These are phyloP conservation scores for Dreissena rostriformis DNA, from an alignment of 1,140 invertebrate genomes.

Conservation along the genomic window DNA sequence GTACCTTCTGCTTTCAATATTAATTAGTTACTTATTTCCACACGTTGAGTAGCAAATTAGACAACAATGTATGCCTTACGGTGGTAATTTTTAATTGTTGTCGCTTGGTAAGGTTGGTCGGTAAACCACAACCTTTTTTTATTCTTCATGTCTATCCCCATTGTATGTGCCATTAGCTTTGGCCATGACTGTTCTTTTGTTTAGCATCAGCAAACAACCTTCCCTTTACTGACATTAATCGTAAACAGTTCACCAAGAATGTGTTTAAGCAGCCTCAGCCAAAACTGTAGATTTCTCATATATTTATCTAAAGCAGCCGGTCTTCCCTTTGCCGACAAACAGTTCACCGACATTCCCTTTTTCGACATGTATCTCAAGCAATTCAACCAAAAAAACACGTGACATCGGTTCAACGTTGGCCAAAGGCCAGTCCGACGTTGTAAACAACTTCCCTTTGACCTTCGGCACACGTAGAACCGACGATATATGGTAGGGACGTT, in stretches of 20 bases:
- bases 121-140: background rate
- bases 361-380: background rate
- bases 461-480: no score
- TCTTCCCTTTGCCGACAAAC: background rate
- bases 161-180: no score
- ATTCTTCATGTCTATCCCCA: background rate
- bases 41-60: background rate
- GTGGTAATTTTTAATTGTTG: background rate
- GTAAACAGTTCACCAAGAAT: background rate
- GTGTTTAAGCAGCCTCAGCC: no score
- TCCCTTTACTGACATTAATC: background rate
- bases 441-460: background rate
- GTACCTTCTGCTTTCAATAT: background rate
- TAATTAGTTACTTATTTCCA: background rate
- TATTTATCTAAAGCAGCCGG: no score
- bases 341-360: background rate
- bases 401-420: background rate
- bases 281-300: background rate
- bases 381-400: background rate
- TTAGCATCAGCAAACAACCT: no score
- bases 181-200: no score
- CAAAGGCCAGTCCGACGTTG: background rate
- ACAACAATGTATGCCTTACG: background rate
- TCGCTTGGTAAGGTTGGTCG: no score
- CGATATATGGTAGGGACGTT: no score